Evolutionary conservation across 2,888 invertebrate genomes (phyloP), one percentile per base, ranked within the genome.

Genomic region (Nomada flava): DNA sequence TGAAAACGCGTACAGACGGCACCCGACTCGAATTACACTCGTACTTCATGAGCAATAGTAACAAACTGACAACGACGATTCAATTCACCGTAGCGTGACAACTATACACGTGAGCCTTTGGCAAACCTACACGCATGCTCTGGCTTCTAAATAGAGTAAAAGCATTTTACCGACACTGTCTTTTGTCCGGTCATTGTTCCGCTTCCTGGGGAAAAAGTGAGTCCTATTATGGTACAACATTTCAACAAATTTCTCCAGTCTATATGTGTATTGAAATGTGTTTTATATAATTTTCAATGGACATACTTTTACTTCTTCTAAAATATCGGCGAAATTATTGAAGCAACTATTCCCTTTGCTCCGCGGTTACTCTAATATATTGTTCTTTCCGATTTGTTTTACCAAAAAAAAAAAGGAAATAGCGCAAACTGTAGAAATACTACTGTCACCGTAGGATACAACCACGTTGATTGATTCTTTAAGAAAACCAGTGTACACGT

Each of bases 81-180:
- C 42, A 29, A 20, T n/a, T 44, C n/a, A 36, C 47, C 20, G 50
- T 11, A 15, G n/a, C 59, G 29, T 55, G 55, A 7, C 62, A 44
- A 4, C 18, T 57, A n/a, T 15, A 23, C 20, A 1, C 10, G 53
- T 18, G 47, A 2, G 62, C 42, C 0, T 26, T 52, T 15, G 9
- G 3, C 1, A 36, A 42, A 50, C 53, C 5, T 23, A 15, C 29
- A 74, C 74, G 73, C 74, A 78, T 78, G 57, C 76, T 72, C 60
- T 13, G 55, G 26, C 9, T 53, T 11, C 13, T 11, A 11, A 62
- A 55, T 67, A 65, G 42, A 50, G 50, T 57, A 29, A 53, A 23
- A 53, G 68, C 67, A 1, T 69, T 42, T 55, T 36, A 29, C 36
- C 20, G 18, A 10, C 20, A 29, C 47, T 52, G 18, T 20, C 10